Evolutionary conservation across 2,113 vertebrate genomes (phyloP), one percentile per base, ranked within the genome.

Genomic region (Galbula dea): DNA sequence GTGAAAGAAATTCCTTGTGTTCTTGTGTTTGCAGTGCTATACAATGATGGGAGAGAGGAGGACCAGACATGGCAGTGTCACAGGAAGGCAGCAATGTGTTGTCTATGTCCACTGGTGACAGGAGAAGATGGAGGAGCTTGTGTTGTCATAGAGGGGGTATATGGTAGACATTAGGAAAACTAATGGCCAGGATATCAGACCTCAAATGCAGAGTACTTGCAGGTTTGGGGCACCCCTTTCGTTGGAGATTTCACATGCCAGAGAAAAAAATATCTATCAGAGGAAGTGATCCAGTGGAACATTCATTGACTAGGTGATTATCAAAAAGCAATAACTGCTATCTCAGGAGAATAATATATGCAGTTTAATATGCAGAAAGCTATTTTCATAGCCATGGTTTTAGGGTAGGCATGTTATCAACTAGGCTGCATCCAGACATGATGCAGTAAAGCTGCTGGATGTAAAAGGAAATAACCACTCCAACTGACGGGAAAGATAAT

Each of bases 1-100:
- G 46, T 54, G 62, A 82, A 86, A 82, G 84, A 73, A 61, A 61
- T 17, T 18, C 68, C 24, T 49, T 62, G 12, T 87, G 54, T 89
- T 58, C 27, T 82, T 73, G 27, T 7, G 12, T 24, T 89, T 66
- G 36, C 1, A 0, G 39, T 41, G 43, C 78, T 92, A 12, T 13
- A 30, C 22, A n/a, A 2, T 0, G 24, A 87, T 15, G 27, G 22
- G 17, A 75, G 49, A 39, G 26, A 78, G 52, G 15, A 92, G 41
- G 32, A 79, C 17, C 78, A 83, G 49, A 29, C 1, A 0, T 10
- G 12, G 72, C 1, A 0, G 24, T 27, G 26, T 39, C 43, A 27
- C 30, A 65, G 51, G 27, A 51, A 59, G 5, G 30, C 61, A 87
- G 57, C 4, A 36, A 18, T 8, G 5, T 13, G 30, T 49, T 72